Evolutionary conservation across 2,888 invertebrate genomes (phyloP).

Genomic region (Luperina testacea): DNA sequence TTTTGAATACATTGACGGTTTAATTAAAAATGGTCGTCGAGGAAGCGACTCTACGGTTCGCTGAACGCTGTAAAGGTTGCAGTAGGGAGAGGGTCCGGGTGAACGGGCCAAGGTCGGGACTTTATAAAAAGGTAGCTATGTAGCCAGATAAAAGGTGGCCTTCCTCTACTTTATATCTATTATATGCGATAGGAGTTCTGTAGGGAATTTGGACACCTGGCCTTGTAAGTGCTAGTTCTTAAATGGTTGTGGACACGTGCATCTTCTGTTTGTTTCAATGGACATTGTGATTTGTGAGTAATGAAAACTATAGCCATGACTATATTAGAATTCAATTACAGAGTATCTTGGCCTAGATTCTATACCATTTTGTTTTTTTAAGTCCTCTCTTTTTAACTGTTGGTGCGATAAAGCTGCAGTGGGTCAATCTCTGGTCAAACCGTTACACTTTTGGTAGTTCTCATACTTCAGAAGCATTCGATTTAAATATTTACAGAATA

Average conservation of each 20-base stretch:
- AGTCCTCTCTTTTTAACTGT: background rate
- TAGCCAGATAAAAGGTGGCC: conserved; percentile 67
- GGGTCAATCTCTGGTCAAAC: background rate
- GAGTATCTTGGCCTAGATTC: background rate
- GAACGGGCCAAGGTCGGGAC: conserved; percentile 78
- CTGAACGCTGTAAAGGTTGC: conserved; percentile 69
- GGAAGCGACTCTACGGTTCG: conserved; percentile 77
- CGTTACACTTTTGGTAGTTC: background rate
- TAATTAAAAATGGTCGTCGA: conserved; percentile 72
- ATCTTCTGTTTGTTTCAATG: conserved; percentile 28
- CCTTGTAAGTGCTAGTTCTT: conserved; percentile 36
- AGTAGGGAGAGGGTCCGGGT: conserved; percentile 74
- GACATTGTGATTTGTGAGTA: background rate
- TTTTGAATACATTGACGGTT: conserved; percentile 64
- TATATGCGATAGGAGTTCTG: conserved; percentile 63
- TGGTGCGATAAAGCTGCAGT: background rate
- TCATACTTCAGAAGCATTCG: background rate
- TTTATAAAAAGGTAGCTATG: conserved; percentile 71
- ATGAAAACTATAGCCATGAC: background rate
- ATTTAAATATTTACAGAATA: background rate
- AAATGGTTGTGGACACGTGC: conserved; percentile 20
- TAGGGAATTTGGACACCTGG: conserved; percentile 65
- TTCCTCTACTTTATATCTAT: conserved; percentile 55
- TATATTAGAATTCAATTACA: background rate
- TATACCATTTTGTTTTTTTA: background rate